These are phyloP conservation scores for Ptychadena robeensis DNA, from an alignment of 2,797 vertebrate species.

Conservation along the genomic window DNA sequence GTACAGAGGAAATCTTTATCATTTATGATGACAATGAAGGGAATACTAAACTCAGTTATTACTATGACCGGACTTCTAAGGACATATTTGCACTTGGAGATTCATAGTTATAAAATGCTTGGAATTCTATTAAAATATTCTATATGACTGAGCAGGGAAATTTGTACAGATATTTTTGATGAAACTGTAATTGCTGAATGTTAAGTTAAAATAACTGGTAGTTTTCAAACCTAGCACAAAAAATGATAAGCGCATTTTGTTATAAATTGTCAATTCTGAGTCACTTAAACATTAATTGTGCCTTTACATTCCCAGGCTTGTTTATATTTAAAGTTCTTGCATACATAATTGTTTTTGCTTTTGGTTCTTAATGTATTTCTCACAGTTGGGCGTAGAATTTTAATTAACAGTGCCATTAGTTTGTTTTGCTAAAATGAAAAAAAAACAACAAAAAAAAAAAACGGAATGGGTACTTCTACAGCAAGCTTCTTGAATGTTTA, in stretches of 20 bases:
- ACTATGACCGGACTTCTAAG: constrained; percentile 8
- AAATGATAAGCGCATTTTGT: constrained; percentile 27
- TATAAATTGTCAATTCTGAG: constrained; percentile 27
- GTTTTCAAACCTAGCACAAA: background rate
- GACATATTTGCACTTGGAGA: constrained; percentile 50
- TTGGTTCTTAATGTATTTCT: background rate
- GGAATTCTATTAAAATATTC: constrained; percentile 9
- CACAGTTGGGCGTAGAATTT: background rate
- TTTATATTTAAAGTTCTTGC: constrained; percentile 1
- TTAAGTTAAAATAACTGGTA: constrained; percentile 20
- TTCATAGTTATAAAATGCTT: constrained; percentile 27
- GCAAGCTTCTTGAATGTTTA: background rate
- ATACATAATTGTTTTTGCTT: constrained; percentile 7
- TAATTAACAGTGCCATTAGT: background rate
- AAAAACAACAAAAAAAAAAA: background rate
- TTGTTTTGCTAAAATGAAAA: background rate
- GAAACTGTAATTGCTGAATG: constrained; percentile 21
- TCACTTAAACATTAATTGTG: constrained; percentile 27
- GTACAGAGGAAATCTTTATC: background rate
- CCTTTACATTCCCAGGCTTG: constrained; percentile 30
- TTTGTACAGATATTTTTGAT: constrained; percentile 51
- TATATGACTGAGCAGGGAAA: constrained; percentile 15
- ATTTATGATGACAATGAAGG: constrained; percentile 12
- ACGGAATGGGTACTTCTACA: background rate
- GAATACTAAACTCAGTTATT: constrained; percentile 18